These are phyloP conservation scores for Podarcis raffonei DNA, from an alignment of 2,113 vertebrate species.

Conservation along the genomic window DNA sequence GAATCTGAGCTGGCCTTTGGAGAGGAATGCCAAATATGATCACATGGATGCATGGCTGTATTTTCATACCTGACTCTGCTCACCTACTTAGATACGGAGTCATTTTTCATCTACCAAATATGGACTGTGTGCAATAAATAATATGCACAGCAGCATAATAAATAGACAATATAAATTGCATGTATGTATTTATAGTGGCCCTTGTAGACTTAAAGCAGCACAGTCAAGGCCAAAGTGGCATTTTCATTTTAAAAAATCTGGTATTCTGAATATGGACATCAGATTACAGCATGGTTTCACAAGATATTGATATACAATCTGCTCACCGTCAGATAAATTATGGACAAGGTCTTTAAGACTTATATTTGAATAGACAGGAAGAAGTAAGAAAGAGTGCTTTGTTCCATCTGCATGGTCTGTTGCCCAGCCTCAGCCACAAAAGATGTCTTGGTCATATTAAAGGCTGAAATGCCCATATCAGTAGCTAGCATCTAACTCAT, in stretches of 20 bases:
- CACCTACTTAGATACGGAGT: constrained; percentile 68
- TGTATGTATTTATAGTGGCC: constrained; percentile 51
- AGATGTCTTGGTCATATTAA: not conserved
- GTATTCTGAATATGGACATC: constrained; percentile 36
- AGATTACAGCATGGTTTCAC: constrained; percentile 53
- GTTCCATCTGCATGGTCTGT: not conserved
- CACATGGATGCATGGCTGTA: constrained; percentile 57
- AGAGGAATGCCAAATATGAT: constrained; percentile 67
- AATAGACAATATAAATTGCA: constrained; percentile 64
- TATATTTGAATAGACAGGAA: constrained; percentile 47
- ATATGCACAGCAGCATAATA: constrained; percentile 55
- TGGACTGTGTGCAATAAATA: constrained; percentile 67
- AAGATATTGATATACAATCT: constrained; percentile 68
- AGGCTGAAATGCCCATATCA: not conserved
- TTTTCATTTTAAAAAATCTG: constrained; percentile 58
- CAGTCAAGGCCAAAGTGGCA: constrained; percentile 68
- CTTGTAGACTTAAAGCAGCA: constrained; percentile 56
- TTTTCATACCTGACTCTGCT: constrained; percentile 62
- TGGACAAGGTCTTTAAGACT: constrained; percentile 62
- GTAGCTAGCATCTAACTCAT: not conserved
- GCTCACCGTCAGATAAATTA: constrained; percentile 66
- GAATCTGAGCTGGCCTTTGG: constrained; percentile 56
- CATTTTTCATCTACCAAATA: constrained; percentile 69
- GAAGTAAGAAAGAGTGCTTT: not conserved
- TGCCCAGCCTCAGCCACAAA: not conserved